Base-by-base conservation (phyloP, 2,888 invertebrate species). In the Acrobeloides nanus region DNA sequence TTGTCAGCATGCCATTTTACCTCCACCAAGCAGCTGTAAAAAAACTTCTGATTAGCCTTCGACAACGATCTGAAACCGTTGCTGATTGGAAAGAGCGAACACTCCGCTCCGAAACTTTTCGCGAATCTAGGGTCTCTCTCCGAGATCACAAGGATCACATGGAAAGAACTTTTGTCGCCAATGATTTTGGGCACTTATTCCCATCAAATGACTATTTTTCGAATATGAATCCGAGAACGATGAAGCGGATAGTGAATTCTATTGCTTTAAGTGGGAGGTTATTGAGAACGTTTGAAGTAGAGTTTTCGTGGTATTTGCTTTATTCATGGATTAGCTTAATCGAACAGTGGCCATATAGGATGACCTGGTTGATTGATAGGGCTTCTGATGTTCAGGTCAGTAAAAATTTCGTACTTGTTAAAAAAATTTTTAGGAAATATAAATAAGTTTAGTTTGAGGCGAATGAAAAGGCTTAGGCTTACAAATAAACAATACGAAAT, bases 251-350 rank as follows among this genome's bases (percentile, higher is more conserved):
- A 27, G 62, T 72, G 24, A 73, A 69, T 41, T 63, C 68, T 6
- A 56, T 73, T 10, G 72, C 68, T 0, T 48, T 72, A 12, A 71
- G 65, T 7, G 90, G 90, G 56, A 86, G 95, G 46, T 81, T 97
- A 59, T 80, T 97, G 62, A 87, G 95, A 81, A 89, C 95, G 73
- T 93, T 95, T 81, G 89, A 92, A 79, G 87, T 97, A 64, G 95
- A 97, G 75, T 97, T 97, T 79, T 90, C 89, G 77, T 97, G 95
- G 95, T 89, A 92, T 77, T 86, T 89, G 66, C 81, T 97, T 64
- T 92, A 92, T 53, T 87, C 89, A 49, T 95, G 95, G 95, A 87
- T 95, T 61, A 93, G 95, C 77, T 83, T 97, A 48, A 90, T 93
- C 0, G 97, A 97, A 74, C 95, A 95, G 75, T 97, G 95, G 95